Base-by-base conservation (phyloP, 2,888 invertebrate species). In the Minunthozetes semirufus region DNA sequence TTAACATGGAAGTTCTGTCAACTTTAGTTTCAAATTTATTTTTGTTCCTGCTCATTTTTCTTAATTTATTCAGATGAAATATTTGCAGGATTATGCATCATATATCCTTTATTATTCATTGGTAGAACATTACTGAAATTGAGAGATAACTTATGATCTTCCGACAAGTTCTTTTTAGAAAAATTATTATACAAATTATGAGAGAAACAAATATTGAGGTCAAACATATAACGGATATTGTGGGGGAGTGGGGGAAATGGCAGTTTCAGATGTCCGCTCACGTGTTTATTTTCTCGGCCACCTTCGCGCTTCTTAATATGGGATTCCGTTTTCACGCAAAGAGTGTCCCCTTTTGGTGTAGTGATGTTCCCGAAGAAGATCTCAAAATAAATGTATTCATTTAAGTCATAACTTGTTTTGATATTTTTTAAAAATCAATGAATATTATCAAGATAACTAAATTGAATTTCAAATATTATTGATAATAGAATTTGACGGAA, bases 211-310 rank as follows among this genome's bases (percentile, higher is more conserved):
- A 5, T 19, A 15, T 29, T 33, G 42, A 42, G 42, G 22, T 38
- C 46, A 70, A 25, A 25, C 70, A 70, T 70, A 48, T 70, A 0
- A 11, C 73, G 19, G 73, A 73, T 19, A 73, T 73, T 2, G 22
- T 73, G 1, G 73, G 73, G 15, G 42, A 73, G 38, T 73, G 59
- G 59, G 73, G 73, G 22, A 19, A 25, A 38, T 73, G 73, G 73
- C 73, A 73, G 25, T 25, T 22, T 1, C 6, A 61, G 22, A n/a
- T n/a, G n/a, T n/a, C n/a, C n/a, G n/a, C n/a, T n/a, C n/a, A n/a
- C n/a, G 0, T 73, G 46, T 15, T 63, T n/a, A 0, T 9, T 13
- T 73, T 33, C 29, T 1, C 33, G 13, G 19, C 17, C 15, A 63
- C 73, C 13, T 19, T 29, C 11, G 8, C n/a, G n/a, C n/a, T n/a